Evolutionary conservation across 2,888 invertebrate species (phyloP).

Genomic region (Cheilosia scutellata): DNA sequence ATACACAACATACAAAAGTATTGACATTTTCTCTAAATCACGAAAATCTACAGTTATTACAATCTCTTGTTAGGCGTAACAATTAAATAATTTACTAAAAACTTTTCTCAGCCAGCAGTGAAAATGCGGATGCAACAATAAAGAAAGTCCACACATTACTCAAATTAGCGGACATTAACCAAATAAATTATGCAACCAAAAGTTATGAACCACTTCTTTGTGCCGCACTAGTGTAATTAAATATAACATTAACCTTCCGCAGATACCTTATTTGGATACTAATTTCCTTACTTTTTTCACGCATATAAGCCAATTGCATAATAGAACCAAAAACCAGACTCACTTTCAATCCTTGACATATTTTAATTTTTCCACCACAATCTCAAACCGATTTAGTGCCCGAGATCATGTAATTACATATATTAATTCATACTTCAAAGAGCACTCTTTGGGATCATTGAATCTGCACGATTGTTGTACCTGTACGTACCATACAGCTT

Average conservation of each 20-base stretch:
- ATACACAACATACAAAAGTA: too few relatives aligned
- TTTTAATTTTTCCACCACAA: constrained; percentile 27
- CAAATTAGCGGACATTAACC: too few relatives aligned
- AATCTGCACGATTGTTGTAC: constrained; percentile 46
- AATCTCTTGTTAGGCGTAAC: too few relatives aligned
- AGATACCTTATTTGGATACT: background rate
- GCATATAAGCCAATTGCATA: constrained; percentile 1
- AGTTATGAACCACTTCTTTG: too few relatives aligned
- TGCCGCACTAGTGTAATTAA: too few relatives aligned
- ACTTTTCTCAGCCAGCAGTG: too few relatives aligned
- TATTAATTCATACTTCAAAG: constrained; percentile 50
- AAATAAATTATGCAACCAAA: too few relatives aligned
- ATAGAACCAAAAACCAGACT: constrained; percentile 8
- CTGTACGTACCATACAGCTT: constrained; percentile 15
- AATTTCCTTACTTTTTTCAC: background rate
- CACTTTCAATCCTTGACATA: constrained; percentile 59
- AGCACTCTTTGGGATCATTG: constrained; percentile 43
- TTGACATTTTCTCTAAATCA: too few relatives aligned
- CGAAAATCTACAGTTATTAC: too few relatives aligned
- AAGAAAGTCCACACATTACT: too few relatives aligned
- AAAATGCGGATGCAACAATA: too few relatives aligned
- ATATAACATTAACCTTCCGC: background rate
- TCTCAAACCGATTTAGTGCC: constrained; percentile 24
- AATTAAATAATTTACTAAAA: too few relatives aligned
- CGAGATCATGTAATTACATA: constrained; percentile 38